Evolutionary conservation across 2,113 vertebrate species (phyloP), one percentile per base, ranked within the genome.

Genomic region (Microtus ochrogaster): DNA sequence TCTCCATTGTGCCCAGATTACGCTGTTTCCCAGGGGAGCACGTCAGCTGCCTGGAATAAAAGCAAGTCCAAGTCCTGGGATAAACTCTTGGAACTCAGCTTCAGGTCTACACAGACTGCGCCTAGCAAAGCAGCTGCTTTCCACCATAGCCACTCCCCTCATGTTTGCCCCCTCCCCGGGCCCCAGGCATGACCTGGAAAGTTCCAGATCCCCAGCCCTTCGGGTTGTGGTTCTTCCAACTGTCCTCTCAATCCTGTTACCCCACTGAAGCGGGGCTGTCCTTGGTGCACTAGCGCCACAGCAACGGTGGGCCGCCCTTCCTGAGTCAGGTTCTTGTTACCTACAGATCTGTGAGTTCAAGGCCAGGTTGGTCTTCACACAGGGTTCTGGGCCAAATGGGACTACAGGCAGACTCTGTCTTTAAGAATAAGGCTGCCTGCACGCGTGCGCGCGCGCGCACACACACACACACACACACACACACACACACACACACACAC

Each of bases 21-120:
- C 11, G 26, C 8, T 63, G 16, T 72, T 95, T 96, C 89, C 70
- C 21, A 2, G 88, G 77, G 90, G n/a, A 94, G 78, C 55, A 73
- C 49, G 92, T 92, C 85, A 94, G 76, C 83, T 72, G 89, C 39
- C 92, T 83, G 66, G 76, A 94, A 87, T 78, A 61, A n/a, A 73
- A 68, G 33, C 76, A 86, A 83, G 19, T 90, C 12, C 81, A 77
- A 52, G 83, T 58, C 68, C 93, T 74, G 66, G 82, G 63, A 7
- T 63, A 72, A 76, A 4, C n/a, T 95, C 84, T 90, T 82, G 85
- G 41, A 55, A 39, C 22, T 16, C 58, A 61, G 58, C 30, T 30
- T 65, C 82, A 30, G 28, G 14, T 84, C 58, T 41, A 30, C 33
- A 1, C 58, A 44, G 39, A 65, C 55, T 16, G 55, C 0, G 5